These are phyloP conservation scores for Myocastor coypus DNA, from an alignment of 2,113 vertebrate genomes.

Conservation along the genomic window DNA sequence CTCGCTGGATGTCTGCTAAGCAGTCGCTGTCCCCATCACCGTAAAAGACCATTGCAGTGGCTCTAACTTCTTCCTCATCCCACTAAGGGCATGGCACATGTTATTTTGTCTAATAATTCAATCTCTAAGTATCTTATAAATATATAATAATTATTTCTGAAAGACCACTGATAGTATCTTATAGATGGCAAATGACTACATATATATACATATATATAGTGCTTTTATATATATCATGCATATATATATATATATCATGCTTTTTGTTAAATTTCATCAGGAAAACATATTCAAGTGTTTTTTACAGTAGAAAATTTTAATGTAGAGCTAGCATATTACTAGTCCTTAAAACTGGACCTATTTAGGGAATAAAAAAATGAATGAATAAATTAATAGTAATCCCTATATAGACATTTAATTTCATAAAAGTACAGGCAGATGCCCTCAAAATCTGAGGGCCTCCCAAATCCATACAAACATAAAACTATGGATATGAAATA, in stretches of 20 bases:
- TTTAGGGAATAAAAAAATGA: constrained; percentile 7
- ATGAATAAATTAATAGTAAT: not conserved
- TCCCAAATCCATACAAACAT: not conserved
- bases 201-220: not conserved
- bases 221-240: not conserved
- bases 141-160: constrained; percentile 32
- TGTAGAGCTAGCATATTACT: not conserved
- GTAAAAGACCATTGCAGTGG: not conserved
- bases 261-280: constrained; percentile 43
- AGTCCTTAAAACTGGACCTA: not conserved
- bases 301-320: not conserved
- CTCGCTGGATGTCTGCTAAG: constrained; percentile 10
- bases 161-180: not conserved
- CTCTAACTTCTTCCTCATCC: not conserved
- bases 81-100: not conserved
- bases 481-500: not conserved
- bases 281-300: not conserved
- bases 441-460: not conserved
- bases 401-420: not conserved
- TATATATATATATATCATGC: not conserved
- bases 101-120: not conserved
- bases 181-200: not conserved
- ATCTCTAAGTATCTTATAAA: not conserved
- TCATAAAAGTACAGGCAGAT: not conserved
- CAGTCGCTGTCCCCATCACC: not conserved